Evolutionary conservation across 2,888 invertebrate species (phyloP).

Genomic region (Tetanocera ferruginea): DNA sequence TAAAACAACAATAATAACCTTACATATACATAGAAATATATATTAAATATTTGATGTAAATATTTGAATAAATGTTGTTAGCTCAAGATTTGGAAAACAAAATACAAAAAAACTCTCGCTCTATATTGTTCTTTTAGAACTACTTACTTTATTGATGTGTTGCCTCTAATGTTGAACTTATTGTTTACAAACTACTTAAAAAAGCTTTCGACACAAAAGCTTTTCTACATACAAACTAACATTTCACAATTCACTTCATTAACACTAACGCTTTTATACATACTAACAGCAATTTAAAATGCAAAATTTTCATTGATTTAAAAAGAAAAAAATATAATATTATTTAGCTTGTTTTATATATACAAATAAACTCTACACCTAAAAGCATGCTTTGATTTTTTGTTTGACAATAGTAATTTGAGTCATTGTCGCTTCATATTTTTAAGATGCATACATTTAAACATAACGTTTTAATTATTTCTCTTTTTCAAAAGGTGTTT

Average conservation of each 20-base stretch:
- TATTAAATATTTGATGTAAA: background rate
- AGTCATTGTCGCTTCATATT: background rate
- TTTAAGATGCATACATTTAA: background rate
- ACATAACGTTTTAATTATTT: background rate
- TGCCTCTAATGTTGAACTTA: background rate
- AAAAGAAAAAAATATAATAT: too few relatives aligned
- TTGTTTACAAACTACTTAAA: background rate
- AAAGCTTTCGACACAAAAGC: too few relatives aligned
- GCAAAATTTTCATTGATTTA: too few relatives aligned
- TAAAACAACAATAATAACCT: background rate
- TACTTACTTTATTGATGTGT: too few relatives aligned
- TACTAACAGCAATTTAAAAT: too few relatives aligned
- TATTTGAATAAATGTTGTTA: background rate
- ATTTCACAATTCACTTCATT: too few relatives aligned
- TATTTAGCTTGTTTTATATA: too few relatives aligned
- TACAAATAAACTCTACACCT: background rate
- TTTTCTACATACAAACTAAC: too few relatives aligned
- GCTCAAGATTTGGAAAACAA: background rate
- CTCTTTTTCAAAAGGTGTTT: constrained; percentile 60
- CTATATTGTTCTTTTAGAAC: background rate
- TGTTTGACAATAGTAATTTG: background rate
- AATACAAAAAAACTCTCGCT: background rate
- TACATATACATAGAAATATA: background rate
- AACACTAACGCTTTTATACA: too few relatives aligned
- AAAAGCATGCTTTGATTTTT: constrained; percentile 3